Evolutionary conservation across 35 echinoderm and acorn worm genomes (phyloP).

Genomic region (Ophiothrix spiculata): DNA sequence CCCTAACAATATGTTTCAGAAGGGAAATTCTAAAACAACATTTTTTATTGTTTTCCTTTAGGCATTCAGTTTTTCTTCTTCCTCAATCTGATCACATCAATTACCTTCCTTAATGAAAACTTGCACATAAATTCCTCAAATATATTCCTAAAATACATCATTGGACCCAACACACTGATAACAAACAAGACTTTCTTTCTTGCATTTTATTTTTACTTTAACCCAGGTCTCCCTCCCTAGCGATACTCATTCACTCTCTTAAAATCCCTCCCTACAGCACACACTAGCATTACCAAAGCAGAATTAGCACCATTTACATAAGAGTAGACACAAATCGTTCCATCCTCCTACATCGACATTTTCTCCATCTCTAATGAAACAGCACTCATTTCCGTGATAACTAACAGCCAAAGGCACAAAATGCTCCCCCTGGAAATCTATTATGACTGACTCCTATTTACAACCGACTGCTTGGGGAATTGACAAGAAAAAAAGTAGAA

Average conservation of each 20-base stretch:
- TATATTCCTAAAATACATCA: no score
- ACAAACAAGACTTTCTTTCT: conserved; percentile 1
- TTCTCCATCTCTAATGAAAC: conserved; percentile 11
- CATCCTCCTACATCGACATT: not conserved
- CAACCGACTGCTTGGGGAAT: conserved; percentile 7
- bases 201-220: not conserved
- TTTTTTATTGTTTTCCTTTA: no score
- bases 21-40: no score
- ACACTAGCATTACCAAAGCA: not conserved
- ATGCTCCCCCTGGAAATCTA: conserved; percentile 10
- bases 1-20: no score
- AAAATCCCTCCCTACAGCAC: conserved; percentile 4
- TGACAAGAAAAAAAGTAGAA: not conserved
- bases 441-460: conserved; percentile 16
- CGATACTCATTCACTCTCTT: not conserved
- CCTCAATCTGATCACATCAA: no score
- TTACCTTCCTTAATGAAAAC: no score
- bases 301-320: conserved; percentile 1
- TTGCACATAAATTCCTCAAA: no score
- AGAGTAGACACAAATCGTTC: not conserved
- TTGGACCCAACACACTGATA: no score
- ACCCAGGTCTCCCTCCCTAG: conserved; percentile 3
- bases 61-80: no score
- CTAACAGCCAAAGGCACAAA: not conserved
- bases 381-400: conserved; percentile 8